Percentiles rank a stretch among this genome's conserved stretches.
phyloP scores from a whole-genome alignment of 92 coral and sea anemone genomes.

The Zoanthus solanderi region DNA sequence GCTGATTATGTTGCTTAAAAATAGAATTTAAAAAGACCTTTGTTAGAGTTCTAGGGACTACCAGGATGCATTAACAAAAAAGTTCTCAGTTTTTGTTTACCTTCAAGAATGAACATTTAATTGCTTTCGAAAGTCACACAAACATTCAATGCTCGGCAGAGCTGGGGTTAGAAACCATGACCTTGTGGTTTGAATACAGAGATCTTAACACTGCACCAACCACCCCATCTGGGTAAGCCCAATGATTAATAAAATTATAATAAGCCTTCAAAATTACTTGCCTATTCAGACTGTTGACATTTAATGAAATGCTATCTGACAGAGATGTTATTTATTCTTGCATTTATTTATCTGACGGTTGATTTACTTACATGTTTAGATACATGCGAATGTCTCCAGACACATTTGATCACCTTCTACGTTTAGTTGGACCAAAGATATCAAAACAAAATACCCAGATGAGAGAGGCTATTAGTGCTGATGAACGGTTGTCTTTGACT shows the following conservation, averaged over 20 bases:
- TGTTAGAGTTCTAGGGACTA: too few relatives aligned
- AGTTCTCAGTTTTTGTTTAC: too few relatives aligned
- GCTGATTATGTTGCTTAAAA: background rate
- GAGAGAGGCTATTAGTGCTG: conserved; percentile 47
- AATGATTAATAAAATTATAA: too few relatives aligned
- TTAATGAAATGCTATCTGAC: conserved; percentile 1
- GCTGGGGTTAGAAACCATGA: too few relatives aligned
- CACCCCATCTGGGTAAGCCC: background rate
- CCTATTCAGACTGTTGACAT: background rate
- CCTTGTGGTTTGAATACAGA: too few relatives aligned
- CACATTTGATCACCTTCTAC: conserved; percentile 47
- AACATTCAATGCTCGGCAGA: background rate
- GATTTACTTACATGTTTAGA: conserved; percentile 39
- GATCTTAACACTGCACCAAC: background rate
- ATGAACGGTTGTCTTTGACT: conserved; percentile 58
- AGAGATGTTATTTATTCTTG: background rate
- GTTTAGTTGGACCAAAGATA: conserved; percentile 58
- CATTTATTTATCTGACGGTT: background rate
- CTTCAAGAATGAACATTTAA: too few relatives aligned
- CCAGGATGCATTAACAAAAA: too few relatives aligned
- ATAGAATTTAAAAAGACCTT: background rate
- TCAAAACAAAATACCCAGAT: conserved; percentile 36
- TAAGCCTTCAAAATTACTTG: background rate
- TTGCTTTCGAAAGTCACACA: background rate
- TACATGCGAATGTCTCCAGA: conserved; percentile 64